Conservation (phyloP, 2,888 invertebrate species). For the Megaustenia siamemsis region DNA sequence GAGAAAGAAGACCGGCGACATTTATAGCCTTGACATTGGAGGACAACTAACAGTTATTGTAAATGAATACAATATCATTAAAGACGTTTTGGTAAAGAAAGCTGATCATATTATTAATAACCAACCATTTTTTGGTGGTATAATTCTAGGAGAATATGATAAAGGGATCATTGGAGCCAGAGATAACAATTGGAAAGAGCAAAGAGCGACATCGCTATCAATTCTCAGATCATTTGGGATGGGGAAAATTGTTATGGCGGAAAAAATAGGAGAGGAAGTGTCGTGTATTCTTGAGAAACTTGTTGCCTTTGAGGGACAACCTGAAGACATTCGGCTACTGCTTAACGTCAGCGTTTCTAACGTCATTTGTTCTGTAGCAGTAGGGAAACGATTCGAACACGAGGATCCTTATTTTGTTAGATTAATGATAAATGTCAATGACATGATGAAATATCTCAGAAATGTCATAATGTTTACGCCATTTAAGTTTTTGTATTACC, state of each 20-base stretch:
- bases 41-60: constrained; percentile 43
- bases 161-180: constrained; percentile 39
- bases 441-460: not conserved
- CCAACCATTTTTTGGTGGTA: constrained; percentile 11
- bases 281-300: constrained; percentile 20
- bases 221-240: constrained; percentile 49
- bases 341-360: constrained; percentile 42
- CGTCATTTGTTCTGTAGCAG: constrained; percentile 45
- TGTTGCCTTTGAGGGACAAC: not conserved
- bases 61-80: constrained; percentile 50
- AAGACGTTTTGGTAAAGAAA: constrained; percentile 53
- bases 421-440: not conserved
- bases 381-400: constrained; percentile 47
- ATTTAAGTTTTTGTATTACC: constrained; percentile 51
- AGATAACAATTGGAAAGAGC: constrained; percentile 50
- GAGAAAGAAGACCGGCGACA: constrained; percentile 44
- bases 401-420: constrained; percentile 32
- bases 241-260: constrained; percentile 50
- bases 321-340: constrained; percentile 31
- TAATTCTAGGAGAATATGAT: not conserved
- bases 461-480: not conserved
- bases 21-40: constrained; percentile 53
- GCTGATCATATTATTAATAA: constrained; percentile 49
- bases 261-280: constrained; percentile 52
- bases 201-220: constrained; percentile 33